Base-by-base conservation (phyloP, 2,888 invertebrate species). In the Ormyrus labotus region DNA sequence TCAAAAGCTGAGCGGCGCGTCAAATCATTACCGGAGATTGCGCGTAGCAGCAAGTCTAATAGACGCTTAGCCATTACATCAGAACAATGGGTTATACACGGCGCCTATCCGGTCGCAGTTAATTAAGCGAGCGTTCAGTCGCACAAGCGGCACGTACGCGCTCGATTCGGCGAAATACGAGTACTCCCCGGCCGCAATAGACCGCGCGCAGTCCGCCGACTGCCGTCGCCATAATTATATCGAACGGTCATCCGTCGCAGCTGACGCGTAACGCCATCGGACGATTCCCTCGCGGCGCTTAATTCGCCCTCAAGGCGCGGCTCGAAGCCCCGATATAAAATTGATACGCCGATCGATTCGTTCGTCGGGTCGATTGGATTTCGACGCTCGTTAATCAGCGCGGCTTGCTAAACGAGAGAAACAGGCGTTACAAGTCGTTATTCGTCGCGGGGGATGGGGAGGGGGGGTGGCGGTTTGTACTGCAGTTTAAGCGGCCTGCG, bases 311-410 rank as follows among this genome's bases (percentile, higher is more conserved):
- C 19, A 19, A 19, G 19, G 19, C 19, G 19, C 19, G 19, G 19
- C 19, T 19, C 19, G 19, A 19, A 19, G 19, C 19, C 1, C 19
- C 51, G 47, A 65, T 57, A 65, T 57, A 71, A 71, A 78, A 78
- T 78, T 78, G 71, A 78, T 67, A 78, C 47, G 76, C n/a, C 55
- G 34, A 76, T 76, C n/a, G n/a, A 13, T 19, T 69, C 57, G 50
- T n/a, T 60, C 61, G 71, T 19, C 19, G 19, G 19, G 19, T 78
- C 71, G 13, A 78, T 77, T 58, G 58, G 70, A 77, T 50, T 65
- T 45, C 58, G 47, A 64, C 63, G 65, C 48, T 45, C 70, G 60
- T 64, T 76, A 76, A 76, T 69, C 57, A 63, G 34, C 19, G 19
- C 19, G 19, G 19, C 19, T 19, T 19, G 19, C 19, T 19, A 19